Evolutionary conservation across 2,888 invertebrate species (phyloP), one percentile per base, ranked within the genome.

Genomic region (Drosophila nr. perissopoda): DNA sequence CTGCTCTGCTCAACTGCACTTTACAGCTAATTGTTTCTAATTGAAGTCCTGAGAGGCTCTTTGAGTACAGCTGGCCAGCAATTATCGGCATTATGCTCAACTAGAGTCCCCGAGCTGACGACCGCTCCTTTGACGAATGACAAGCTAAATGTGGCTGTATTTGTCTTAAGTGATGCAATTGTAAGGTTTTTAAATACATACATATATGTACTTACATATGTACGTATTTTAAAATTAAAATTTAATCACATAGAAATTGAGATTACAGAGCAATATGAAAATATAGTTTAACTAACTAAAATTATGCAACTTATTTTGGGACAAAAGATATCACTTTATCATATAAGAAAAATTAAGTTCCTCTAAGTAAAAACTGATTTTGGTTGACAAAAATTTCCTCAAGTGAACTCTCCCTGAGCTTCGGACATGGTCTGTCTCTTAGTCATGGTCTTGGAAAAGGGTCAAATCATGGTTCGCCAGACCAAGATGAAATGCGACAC

Each of bases 21-120:
- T 74, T 73, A 25, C 58, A 49, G 69, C 68, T 73, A 83, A 82
- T 82, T 82, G 76, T 76, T 82, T 73, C 71, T 79, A 88, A 88
- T 87, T 81, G 70, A 59, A 66, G 53, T 67, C 63, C 65, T 64
- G 61, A 72, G 65, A 81, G 54, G 31, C 34, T 40, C 38, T 38
- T 52, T 51, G 33, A 48, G 42, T 38, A 58, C 59, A 73, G 13
- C 67, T 61, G 61, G 46, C 29, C 61, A 59, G 61, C 68, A 74
- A 63, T 76, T 67, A 65, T 31, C 25, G 18, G 21, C 27, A 63
- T 7, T 21, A 21, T 7, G 21, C 46, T 21, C 21, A 21, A 21
- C 7, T 21, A 1, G 13, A 46, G 13, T 46, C 36, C 13, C 11
- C 13, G 6, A 46, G 46, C 33, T 34, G 29, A 8, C n/a, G 3